Evolutionary conservation across 2,797 vertebrate genomes (phyloP), one percentile per base, ranked within the genome.

Genomic region (Mus minutoides): DNA sequence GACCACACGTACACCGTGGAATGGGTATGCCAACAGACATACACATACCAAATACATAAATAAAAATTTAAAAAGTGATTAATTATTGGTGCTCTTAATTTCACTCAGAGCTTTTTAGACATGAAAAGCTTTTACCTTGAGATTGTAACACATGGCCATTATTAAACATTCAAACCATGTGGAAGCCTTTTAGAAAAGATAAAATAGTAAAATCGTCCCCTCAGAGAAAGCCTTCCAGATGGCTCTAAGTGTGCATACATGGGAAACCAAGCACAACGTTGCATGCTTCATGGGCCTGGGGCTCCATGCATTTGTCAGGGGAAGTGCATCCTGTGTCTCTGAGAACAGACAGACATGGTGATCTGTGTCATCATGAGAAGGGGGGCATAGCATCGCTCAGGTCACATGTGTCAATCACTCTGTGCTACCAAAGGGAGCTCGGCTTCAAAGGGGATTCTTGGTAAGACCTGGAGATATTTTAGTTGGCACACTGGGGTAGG

Each of bases 61-160:
- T 12, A 69, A 67, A 34, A 56, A 49, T 9, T 4, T 49, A 49
- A 76, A 84, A 84, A 80, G 14, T 56, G 46, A 64, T 40, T 9
- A 87, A 6, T 86, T 69, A 29, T 52, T 84, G 29, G 43, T 92
- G 62, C n/a, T 83, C 89, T 78, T 14, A 49, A 89, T 95, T 96
- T 88, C 29, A 24, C 31, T 31, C 54, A 80, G 13, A 54, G 10
- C 5, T 17, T 79, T 88, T 82, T 83, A 93, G 77, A 76, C 31
- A 69, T 0, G 6, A 49, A 46, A 73, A 79, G 52, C 7, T 64
- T 93, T 75, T 83, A 19, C 3, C 46, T 73, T 58, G 52, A 75
- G 21, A 75, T 62, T 26, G 37, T 34, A 60, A 37, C 22, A 9
- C 8, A 31, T 88, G 29, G 10, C 14, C 24, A 26, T 89, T 69